Conservation (phyloP, 2,888 invertebrate genomes). For the Stenoptilia bipunctidactyla region DNA sequence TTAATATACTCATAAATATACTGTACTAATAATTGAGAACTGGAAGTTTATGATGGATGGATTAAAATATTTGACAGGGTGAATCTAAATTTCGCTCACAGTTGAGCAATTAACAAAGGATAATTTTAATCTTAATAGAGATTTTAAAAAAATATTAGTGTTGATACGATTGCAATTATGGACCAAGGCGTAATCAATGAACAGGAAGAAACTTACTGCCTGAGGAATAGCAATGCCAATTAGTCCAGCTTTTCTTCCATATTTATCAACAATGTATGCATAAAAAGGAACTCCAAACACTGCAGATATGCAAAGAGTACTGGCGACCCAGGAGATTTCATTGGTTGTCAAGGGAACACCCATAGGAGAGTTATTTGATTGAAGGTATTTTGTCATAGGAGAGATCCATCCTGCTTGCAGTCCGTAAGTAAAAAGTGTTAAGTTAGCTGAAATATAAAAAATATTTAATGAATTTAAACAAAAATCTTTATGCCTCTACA, state of each 20-base stretch:
- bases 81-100: too few species aligned
- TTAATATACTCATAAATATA: too few species aligned
- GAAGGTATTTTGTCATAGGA: constrained; percentile 43
- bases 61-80: too few species aligned
- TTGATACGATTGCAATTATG: too few species aligned
- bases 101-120: too few species aligned
- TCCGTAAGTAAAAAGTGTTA: constrained; percentile 47
- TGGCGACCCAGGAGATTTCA: constrained; percentile 54
- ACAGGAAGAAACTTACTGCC: constrained; percentile 49
- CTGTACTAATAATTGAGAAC: too few species aligned
- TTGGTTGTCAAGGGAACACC: constrained; percentile 38
- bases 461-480: too few species aligned
- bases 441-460: constrained; percentile 31
- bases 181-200: too few species aligned
- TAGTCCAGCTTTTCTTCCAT: constrained; percentile 49
- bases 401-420: constrained; percentile 56
- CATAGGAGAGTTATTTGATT: constrained; percentile 34
- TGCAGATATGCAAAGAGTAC: constrained; percentile 39
- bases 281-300: constrained; percentile 39
- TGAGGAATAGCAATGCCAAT: constrained; percentile 56
- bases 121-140: too few species aligned
- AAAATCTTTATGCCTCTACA: too few species aligned
- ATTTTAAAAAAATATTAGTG: too few species aligned
- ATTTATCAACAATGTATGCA: constrained; percentile 42
- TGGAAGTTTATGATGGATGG: too few species aligned